These are phyloP conservation scores for Ameiurus melas DNA, from an alignment of 2,113 vertebrate genomes.

Conservation along the genomic window DNA sequence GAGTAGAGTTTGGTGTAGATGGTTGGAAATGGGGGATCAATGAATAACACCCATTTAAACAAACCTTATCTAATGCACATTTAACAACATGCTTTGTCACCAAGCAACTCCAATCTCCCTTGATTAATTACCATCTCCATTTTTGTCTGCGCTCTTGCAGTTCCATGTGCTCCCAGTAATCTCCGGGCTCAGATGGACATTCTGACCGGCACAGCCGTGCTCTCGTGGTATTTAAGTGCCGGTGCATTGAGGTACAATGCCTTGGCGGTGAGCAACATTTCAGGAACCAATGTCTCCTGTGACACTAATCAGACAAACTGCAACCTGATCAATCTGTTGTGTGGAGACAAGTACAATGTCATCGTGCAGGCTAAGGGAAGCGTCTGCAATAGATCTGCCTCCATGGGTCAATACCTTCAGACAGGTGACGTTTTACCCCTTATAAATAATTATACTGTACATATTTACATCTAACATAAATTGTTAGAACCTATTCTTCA, in stretches of 20 bases:
- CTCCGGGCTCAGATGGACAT: conserved; percentile 66
- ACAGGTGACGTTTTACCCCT: conserved; percentile 63
- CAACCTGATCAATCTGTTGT: conserved; percentile 59
- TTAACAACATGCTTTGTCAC: not conserved
- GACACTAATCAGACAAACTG: conserved; percentile 61
- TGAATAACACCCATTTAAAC: not conserved
- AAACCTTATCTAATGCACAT: not conserved
- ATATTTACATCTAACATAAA: not conserved
- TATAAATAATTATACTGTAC: not conserved
- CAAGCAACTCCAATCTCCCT: not conserved
- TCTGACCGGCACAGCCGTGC: conserved; percentile 19
- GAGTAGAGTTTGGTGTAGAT: not conserved
- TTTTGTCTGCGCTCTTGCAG: conserved; percentile 55
- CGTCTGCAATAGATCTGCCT: conserved; percentile 60
- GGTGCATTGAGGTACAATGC: conserved; percentile 63
- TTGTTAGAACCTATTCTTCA: not conserved
- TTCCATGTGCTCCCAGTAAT: conserved; percentile 62
- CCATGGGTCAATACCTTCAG: conserved; percentile 56
- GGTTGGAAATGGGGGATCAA: not conserved
- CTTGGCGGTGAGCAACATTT: conserved; percentile 28
- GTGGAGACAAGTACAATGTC: conserved; percentile 68
- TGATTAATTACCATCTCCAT: not conserved
- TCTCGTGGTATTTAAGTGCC: conserved; percentile 63
- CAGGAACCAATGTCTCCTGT: conserved; percentile 54
- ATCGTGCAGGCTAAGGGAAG: conserved; percentile 63